Percentiles rank a stretch among this genome's conserved stretches.
Evolutionary conservation across 2,113 vertebrate species (phyloP).

Genomic region (Dicentrarchus labrax): DNA sequence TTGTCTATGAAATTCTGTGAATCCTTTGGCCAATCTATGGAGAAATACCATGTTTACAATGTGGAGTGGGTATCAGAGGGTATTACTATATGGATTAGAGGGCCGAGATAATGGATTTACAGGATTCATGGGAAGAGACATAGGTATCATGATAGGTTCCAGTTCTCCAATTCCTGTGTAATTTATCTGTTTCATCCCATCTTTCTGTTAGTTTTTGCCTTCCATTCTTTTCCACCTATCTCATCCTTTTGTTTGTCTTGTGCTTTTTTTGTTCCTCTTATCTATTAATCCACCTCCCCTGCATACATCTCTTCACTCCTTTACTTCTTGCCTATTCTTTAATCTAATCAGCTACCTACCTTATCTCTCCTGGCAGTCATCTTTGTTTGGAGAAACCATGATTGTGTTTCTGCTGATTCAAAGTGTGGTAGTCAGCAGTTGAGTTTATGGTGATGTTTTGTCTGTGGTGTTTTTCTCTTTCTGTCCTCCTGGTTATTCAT

Average conservation of each 20-base stretch:
- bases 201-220: neutral
- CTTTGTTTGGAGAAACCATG: neutral
- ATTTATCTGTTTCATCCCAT: slow-evolving; percentile 12
- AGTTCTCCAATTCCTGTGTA: slow-evolving; percentile 15
- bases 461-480: neutral
- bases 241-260: neutral
- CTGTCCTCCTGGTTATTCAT: neutral
- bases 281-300: neutral
- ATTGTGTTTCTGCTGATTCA: neutral
- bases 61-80: slow-evolving; percentile 23
- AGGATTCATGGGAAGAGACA: slow-evolving; percentile 20
- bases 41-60: slow-evolving; percentile 4
- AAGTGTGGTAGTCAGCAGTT: neutral
- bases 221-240: neutral
- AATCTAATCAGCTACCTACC: too few species aligned
- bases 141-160: slow-evolving; percentile 14
- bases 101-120: slow-evolving; percentile 17
- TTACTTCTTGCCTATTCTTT: too few species aligned
- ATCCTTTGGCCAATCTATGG: neutral
- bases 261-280: neutral
- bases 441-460: neutral
- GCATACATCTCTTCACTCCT: neutral
- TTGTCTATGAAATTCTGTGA: neutral
- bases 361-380: neutral
- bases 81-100: slow-evolving; percentile 28